Base-by-base conservation (phyloP, 2,888 invertebrate species). In the Fragum fragum region DNA sequence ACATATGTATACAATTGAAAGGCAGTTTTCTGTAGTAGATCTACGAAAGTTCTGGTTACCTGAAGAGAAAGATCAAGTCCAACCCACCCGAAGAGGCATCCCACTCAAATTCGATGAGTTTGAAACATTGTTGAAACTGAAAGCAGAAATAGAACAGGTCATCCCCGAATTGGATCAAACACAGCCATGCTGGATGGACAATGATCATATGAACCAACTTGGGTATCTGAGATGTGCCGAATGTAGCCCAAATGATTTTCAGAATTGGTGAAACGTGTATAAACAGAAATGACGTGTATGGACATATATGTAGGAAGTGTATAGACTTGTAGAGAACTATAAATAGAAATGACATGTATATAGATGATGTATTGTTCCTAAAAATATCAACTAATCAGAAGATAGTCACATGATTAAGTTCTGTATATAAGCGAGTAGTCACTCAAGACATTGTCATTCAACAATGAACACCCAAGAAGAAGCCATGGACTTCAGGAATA, bases 31-130 rank as follows among this genome's bases (percentile, higher is more conserved):
- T 23, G 76, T 73, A 32, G 75, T 82, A 32, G 78, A 78, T 61
- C 66, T 82, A 14, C 69, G 82, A 47, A 55, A 75, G 68, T 82
- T 70, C 42, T 82, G 82, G 82, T 74, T 78, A 66, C 82, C 82
- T 6, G 39, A 77, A 53, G 63, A 68, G 16, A 61, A 36, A 36
- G 47, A 47, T 18, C 18, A 74, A 23, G 63, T 73, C 28, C 53
- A 76, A 32, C 81, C 81, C 1, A 71, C 70, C 16, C 76, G 53
- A 29, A 81, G 73, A 53, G 81, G 81, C n/a, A 18, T 81, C 29
- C 61, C 73, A 52, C 53, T 77, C 42, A 68, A 76, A 69, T 76
- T 76, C 23, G 1, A 11, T n/a, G 76, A 81, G 76, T 81, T 76
- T 39, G 16, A 32, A 23, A 52, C 28, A 26, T 53, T 81, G 26